Evolutionary conservation across 1,140 invertebrate species (phyloP).

Genomic region (Camponotus pennsylvanicus): DNA sequence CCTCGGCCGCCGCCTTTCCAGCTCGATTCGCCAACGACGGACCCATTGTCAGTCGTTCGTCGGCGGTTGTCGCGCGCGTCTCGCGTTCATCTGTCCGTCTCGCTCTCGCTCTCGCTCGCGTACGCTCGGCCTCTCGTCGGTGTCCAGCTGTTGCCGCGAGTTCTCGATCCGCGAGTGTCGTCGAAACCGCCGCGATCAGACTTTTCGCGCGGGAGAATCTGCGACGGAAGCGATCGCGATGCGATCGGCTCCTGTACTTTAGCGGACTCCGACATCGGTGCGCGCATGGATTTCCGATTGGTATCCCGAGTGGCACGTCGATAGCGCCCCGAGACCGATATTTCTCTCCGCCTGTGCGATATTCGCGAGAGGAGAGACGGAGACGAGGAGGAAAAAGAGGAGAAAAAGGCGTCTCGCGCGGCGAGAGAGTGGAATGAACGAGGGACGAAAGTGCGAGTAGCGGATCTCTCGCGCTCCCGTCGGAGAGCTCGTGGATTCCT

Average conservation of each 20-base stretch:
- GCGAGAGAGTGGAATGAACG: conserved; percentile 34
- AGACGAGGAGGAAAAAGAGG: not conserved
- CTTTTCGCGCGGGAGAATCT: not conserved
- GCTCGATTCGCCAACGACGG: conserved; percentile 54
- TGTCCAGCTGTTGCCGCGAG: conserved; percentile 47
- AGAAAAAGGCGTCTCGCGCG: not conserved
- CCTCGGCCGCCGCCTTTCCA: conserved; percentile 46
- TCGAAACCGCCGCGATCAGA: no score
- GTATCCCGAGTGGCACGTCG: not conserved
- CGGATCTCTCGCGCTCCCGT: conserved; percentile 43
- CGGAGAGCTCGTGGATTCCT: conserved; percentile 8
- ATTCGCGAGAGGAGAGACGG: not conserved
- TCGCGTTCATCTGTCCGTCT: conserved; percentile 30
- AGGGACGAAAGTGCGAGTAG: conserved; percentile 63
- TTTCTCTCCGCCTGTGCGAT: not conserved
- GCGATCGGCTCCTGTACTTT: no score
- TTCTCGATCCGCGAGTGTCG: not conserved
- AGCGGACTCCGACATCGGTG: no score
- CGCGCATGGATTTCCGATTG: not conserved
- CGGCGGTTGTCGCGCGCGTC: conserved; percentile 66
- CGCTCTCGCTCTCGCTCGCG: conserved; percentile 10
- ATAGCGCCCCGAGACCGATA: not conserved
- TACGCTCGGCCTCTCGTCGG: not conserved
- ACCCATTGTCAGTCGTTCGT: conserved; percentile 77
- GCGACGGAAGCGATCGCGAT: not conserved